phyloP scores from a whole-genome alignment of 2,797 vertebrate species.

The Glossophaga mutica region DNA sequence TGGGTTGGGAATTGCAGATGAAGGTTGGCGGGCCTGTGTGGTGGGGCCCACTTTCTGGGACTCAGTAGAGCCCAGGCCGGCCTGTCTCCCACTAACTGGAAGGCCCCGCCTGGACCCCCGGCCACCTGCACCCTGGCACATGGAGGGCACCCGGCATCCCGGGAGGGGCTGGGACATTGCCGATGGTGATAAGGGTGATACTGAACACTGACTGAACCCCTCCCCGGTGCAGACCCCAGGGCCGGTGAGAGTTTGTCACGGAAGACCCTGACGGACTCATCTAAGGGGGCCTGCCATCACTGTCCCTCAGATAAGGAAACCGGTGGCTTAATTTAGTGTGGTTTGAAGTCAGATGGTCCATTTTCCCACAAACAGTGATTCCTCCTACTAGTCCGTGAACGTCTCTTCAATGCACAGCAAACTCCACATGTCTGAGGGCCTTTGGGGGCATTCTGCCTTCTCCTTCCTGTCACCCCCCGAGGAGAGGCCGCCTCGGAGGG shows the following conservation, averaged over 20 bases:
- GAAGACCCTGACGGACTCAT: neutral
- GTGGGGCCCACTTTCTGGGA: accelerated
- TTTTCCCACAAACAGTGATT: neutral
- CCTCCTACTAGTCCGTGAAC: neutral
- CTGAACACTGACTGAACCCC: accelerated
- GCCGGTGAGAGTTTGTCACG: accelerated
- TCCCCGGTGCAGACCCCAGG: neutral
- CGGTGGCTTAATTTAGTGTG: accelerated
- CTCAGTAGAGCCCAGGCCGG: neutral
- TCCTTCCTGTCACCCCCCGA: neutral
- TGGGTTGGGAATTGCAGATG: neutral
- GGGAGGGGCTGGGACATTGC: neutral
- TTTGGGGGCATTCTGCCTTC: neutral
- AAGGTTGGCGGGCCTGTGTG: accelerated
- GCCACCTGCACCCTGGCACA: neutral
- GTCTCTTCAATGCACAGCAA: neutral
- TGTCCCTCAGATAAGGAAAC: neutral
- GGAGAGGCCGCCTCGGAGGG: neutral
- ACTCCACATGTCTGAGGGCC: neutral
- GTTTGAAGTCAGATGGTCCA: neutral
- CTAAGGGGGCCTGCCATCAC: neutral
- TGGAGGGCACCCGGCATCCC: neutral
- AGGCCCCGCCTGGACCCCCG: neutral
- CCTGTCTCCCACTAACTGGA: neutral
- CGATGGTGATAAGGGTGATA: accelerated